Evolutionary conservation across 2,797 vertebrate genomes (phyloP).

Genomic region (Epinephelus awoara): DNA sequence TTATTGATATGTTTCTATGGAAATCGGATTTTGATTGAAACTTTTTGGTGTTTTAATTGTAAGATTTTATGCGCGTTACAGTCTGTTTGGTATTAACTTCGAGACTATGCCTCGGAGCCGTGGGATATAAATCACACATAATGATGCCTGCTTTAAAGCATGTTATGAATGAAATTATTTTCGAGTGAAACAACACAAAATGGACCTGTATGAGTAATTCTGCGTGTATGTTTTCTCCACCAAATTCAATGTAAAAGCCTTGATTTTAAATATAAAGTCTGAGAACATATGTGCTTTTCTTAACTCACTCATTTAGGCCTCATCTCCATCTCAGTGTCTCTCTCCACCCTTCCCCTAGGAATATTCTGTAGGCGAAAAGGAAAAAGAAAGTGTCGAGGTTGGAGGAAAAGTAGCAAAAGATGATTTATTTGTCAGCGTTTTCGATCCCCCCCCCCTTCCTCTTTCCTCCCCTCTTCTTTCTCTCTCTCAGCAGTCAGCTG

Average conservation of each 20-base stretch:
- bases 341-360: slow-evolving; percentile 53
- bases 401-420: slow-evolving; percentile 92
- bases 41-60: background rate
- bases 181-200: background rate
- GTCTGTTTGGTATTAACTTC: background rate
- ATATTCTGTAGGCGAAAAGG: slow-evolving; percentile 32
- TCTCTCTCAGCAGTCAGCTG: slow-evolving; percentile 93
- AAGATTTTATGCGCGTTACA: background rate
- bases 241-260: background rate
- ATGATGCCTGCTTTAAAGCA: background rate
- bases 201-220: background rate
- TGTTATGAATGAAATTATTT: background rate
- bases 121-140: background rate
- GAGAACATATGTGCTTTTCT: background rate
- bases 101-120: background rate
- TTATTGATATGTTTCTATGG: background rate
- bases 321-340: background rate
- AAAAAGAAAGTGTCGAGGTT: slow-evolving; percentile 64
- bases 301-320: slow-evolving; percentile 32
- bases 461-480: background rate
- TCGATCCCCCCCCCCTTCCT: slow-evolving; percentile 86
- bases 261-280: background rate
- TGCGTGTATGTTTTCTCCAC: background rate
- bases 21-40: background rate
- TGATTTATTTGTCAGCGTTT: slow-evolving; percentile 97